Percentiles rank a stretch among this genome's conserved stretches.
These are phyloP conservation scores for Conus betulinus DNA, from an alignment of 1,140 invertebrate genomes.

Conservation along the genomic window DNA sequence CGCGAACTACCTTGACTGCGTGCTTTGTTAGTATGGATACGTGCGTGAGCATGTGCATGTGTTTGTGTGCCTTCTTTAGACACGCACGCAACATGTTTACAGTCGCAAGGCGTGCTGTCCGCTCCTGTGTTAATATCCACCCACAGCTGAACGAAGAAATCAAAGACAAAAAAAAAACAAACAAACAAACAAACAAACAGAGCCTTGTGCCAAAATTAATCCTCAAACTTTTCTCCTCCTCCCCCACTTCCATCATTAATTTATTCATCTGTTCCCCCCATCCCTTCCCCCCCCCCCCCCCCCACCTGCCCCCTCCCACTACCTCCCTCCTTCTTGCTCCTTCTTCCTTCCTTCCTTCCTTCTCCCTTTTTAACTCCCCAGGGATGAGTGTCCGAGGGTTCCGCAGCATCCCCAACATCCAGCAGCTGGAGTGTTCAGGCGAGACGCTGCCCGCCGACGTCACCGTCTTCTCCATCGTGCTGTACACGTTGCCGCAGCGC, in stretches of 20 bases:
- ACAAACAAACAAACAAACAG: background rate
- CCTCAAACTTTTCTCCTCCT: background rate
- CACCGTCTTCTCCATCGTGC: background rate
- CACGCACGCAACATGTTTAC: background rate
- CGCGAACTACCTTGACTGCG: background rate
- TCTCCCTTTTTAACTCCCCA: background rate
- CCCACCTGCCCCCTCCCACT: background rate
- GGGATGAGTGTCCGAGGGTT: background rate
- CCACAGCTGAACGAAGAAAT: no score
- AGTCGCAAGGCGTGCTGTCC: background rate
- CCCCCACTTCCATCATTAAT: no score
- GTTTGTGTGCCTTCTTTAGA: no score
- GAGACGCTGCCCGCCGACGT: background rate
- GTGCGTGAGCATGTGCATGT: no score
- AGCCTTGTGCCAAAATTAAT: background rate
- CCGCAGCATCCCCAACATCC: conserved; percentile 2
- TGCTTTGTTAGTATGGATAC: background rate
- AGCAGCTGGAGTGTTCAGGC: conserved; percentile 30
- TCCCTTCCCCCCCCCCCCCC: no score
- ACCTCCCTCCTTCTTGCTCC: background rate
- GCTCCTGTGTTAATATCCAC: background rate
- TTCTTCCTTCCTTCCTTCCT: background rate
- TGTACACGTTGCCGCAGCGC: background rate
- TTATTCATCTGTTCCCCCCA: no score
- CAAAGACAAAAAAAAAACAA: no score